Evolutionary conservation across 2,888 invertebrate genomes (phyloP), one percentile per base, ranked within the genome.

Genomic region (Caenorhabditis panamensis): DNA sequence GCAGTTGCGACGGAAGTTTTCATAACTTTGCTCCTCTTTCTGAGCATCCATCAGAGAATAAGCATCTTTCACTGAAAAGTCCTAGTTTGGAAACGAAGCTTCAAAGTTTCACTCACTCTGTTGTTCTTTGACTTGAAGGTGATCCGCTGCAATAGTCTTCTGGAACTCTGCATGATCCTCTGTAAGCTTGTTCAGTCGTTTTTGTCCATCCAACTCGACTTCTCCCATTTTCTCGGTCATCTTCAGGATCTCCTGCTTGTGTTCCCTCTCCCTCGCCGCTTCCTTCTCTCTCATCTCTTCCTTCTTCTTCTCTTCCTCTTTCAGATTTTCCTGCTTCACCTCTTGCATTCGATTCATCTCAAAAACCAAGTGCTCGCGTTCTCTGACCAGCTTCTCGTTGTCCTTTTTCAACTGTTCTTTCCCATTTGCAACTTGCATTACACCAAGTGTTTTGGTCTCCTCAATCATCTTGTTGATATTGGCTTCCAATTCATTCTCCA

Each of bases 1-100:
- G 18, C 24, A 22, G 9, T 22, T 49, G 11, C 51, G n/a, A 16
- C 68, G 59, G 20, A 69, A 69, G 18, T 59, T 58, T 6, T 69
- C 59, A 26, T 26, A 59, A 2, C 13, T 3, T 41, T 59, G 68
- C 0, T 59, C 59, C 0, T n/a, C 9, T 6, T 59, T 8, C 1
- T n/a, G 37, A 37, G 24, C 36, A 13, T 51, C 11, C 2, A 51
- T 2, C 11, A 59, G 16, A 6, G 28, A 8, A 8, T 16, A 4
- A 3, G 68, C 16, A 5, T 61, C 1, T 1, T 0, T 0, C 59
- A 69, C 68, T 69, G 59, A 51, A 69, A 66, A 49, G 16, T n/a
- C n/a, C n/a, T n/a, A n/a, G n/a, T n/a, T n/a, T n/a, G n/a, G n/a
- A n/a, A 22, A 3, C 5, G 20, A 3, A 8, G 18, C 18, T 49